A percentile compares a stretch with the other conserved stretches of the same genome.
Conservation (phyloP, 2,797 vertebrate genomes). For the Prunella strophiata region DNA sequence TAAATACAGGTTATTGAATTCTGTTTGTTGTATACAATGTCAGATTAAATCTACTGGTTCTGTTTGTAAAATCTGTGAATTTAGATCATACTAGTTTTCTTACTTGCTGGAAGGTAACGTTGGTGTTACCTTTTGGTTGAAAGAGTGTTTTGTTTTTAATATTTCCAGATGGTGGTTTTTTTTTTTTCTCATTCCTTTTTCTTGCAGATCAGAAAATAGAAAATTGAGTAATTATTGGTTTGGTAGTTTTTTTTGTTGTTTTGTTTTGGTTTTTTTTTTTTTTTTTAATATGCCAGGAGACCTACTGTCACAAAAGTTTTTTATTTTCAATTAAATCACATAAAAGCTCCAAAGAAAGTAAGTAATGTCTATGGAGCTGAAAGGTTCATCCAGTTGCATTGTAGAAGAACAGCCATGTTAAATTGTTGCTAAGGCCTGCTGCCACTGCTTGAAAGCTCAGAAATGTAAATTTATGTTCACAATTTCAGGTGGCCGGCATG, state of each 20-base stretch:
- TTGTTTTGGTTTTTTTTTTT: too few species aligned
- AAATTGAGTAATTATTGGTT: not conserved
- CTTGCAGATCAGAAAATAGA: not conserved
- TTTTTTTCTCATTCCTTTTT: not conserved
- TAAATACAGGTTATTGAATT: not conserved
- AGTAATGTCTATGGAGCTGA: accelerated
- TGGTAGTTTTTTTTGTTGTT: not conserved
- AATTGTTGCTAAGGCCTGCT: not conserved
- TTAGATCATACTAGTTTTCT: not conserved
- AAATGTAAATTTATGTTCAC: not conserved
- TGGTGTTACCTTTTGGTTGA: not conserved
- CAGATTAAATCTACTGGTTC: not conserved
- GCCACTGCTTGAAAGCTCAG: not conserved
- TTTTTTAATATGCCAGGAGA: not conserved
- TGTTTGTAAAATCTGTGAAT: not conserved
- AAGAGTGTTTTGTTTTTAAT: not conserved
- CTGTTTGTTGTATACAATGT: not conserved
- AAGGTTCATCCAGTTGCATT: accelerated
- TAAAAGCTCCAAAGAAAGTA: not conserved
- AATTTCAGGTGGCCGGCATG: slow-evolving; percentile 89
- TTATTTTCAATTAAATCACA: not conserved
- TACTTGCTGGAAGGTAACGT: not conserved
- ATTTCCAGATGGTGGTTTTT: not conserved
- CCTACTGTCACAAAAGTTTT: not conserved
- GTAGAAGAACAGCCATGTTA: not conserved